Percentiles rank a stretch among this genome's conserved stretches.
phyloP scores from a whole-genome alignment of 1,140 invertebrate species.

The Nephila pilipes region DNA sequence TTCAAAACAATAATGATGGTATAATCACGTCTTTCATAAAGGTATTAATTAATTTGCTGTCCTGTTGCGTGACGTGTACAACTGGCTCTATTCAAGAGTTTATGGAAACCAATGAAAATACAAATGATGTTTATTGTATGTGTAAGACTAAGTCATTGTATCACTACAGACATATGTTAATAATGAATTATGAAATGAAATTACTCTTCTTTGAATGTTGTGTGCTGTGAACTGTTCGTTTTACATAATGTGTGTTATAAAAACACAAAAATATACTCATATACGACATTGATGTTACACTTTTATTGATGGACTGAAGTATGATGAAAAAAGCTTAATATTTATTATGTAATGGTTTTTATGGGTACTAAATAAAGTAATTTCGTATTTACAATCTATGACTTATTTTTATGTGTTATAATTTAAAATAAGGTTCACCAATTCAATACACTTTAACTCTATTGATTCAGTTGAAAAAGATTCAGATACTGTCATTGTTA shows the following conservation, averaged over 20 bases:
- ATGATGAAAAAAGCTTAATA: constrained; percentile 44
- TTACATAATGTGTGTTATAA: constrained; percentile 42
- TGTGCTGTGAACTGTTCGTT: constrained; percentile 43
- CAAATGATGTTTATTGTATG: background rate
- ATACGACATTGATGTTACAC: constrained; percentile 59
- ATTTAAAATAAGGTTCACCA: background rate
- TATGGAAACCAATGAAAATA: background rate
- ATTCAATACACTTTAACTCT: too few species aligned
- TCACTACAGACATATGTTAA: background rate
- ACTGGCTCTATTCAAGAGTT: background rate
- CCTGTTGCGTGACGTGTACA: background rate
- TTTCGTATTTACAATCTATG: constrained; percentile 50
- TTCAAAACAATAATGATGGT: background rate
- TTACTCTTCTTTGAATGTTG: constrained; percentile 19
- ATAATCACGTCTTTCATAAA: background rate
- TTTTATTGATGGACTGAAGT: constrained; percentile 25
- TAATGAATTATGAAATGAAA: background rate
- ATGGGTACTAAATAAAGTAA: constrained; percentile 69
- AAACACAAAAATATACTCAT: constrained; percentile 34
- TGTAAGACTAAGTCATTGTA: background rate
- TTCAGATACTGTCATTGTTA: too few species aligned
- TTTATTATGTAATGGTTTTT: constrained; percentile 73
- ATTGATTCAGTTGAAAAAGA: too few species aligned
- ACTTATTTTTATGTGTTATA: background rate
- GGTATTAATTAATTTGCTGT: background rate